phyloP scores from a whole-genome alignment of 64 coral and sea anemone species.

The Acropora tenuis region DNA sequence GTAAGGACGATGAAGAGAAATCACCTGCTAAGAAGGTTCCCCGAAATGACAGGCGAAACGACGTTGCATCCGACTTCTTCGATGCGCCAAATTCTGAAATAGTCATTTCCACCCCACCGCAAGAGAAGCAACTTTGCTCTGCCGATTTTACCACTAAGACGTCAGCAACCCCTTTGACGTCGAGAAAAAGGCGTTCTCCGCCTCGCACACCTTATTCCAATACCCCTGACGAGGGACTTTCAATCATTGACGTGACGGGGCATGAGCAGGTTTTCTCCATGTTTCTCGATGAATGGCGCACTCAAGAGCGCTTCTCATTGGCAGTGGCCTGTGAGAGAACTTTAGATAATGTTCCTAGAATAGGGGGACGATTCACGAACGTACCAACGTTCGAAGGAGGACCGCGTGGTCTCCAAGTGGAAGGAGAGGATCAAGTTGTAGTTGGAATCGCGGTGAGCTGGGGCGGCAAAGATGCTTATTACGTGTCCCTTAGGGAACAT shows the following conservation, averaged over 20 bases:
- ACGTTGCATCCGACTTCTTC: background rate
- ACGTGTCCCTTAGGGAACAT: slow-evolving; percentile 70
- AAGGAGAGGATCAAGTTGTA: slow-evolving; percentile 67
- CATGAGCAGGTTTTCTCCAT: slow-evolving; percentile 51
- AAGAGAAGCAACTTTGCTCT: background rate
- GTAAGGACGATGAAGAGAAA: background rate
- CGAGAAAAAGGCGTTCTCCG: slow-evolving; percentile 9
- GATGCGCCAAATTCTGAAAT: background rate
- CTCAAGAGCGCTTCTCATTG: slow-evolving; percentile 36
- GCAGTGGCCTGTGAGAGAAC: slow-evolving; percentile 60
- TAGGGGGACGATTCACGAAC: slow-evolving; percentile 72
- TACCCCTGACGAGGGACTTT: slow-evolving; percentile 29
- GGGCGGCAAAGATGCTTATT: slow-evolving; percentile 80
- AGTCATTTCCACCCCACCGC: slow-evolving; percentile 9
- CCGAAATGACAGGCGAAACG: background rate
- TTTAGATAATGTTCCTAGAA: slow-evolving; percentile 55
- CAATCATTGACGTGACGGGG: slow-evolving; percentile 60
- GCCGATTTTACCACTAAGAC: slow-evolving; percentile 17
- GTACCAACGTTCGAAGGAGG: background rate
- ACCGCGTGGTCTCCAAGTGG: slow-evolving; percentile 53
- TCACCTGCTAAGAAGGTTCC: slow-evolving; percentile 21
- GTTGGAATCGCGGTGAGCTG: slow-evolving; percentile 90
- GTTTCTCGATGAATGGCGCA: slow-evolving; percentile 70
- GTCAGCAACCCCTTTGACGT: slow-evolving; percentile 21
- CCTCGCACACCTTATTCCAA: background rate